Evolutionary conservation across 1,140 invertebrate species (phyloP).

Genomic region (Armadillidium nasatum): DNA sequence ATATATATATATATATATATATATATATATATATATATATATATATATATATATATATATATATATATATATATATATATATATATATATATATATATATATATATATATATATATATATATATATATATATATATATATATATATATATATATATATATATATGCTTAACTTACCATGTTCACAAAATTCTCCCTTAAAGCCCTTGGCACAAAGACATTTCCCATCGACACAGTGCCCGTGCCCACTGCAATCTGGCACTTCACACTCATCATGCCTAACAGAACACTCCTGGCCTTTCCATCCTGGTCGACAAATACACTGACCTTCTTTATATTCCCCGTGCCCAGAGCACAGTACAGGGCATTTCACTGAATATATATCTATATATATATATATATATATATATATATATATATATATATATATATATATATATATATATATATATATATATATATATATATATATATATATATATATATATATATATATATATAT

Average conservation of each 20-base stretch:
- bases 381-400: conserved; percentile 22
- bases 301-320: conserved; percentile 86
- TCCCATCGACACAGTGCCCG: conserved; percentile 89
- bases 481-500: neutral
- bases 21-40: neutral
- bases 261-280: conserved; percentile 66
- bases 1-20: too few relatives aligned
- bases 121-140: neutral
- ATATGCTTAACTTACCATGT: conserved; percentile 58
- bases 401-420: conserved; percentile 18
- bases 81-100: conserved; percentile 26
- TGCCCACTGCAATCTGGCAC: conserved; percentile 91
- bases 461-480: neutral
- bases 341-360: conserved; percentile 76
- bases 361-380: conserved; percentile 75
- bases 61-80: conserved; percentile 23
- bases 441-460: conserved; percentile 9
- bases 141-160: conserved; percentile 7
- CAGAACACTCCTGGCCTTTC: conserved; percentile 89
- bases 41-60: conserved; percentile 1
- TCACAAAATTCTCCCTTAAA: conserved; percentile 89
- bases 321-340: conserved; percentile 94
- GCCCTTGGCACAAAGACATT: conserved; percentile 85
- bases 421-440: conserved; percentile 20
- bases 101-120: conserved; percentile 21